Evolutionary conservation across 2,113 vertebrate species (phyloP).

Genomic region (Cryptomyrus ogoouensis): DNA sequence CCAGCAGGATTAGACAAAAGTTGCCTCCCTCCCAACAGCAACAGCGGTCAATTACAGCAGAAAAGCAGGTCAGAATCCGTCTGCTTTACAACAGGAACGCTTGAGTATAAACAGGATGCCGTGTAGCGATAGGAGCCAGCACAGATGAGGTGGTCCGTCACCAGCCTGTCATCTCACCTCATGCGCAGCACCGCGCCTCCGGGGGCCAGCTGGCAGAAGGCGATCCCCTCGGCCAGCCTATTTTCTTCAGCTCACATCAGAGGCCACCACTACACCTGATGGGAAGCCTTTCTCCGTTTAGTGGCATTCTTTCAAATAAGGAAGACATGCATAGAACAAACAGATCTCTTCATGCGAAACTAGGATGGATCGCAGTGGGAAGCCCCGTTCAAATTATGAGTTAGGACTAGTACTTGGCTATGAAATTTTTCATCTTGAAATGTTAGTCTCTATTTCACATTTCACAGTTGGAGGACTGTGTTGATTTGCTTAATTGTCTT

Average conservation of each 20-base stretch:
- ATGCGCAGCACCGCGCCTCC: neutral
- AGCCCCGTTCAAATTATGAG: neutral
- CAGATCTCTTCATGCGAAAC: neutral
- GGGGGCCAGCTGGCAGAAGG: neutral
- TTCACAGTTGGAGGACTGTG: neutral
- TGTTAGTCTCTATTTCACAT: neutral
- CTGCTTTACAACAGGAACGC: neutral
- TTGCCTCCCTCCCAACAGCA: neutral
- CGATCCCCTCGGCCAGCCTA: neutral
- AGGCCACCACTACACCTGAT: neutral
- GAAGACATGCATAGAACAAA: neutral
- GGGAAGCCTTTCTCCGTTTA: neutral
- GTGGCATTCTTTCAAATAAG: neutral
- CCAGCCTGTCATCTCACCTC: neutral
- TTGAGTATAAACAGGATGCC: neutral
- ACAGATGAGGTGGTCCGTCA: neutral
- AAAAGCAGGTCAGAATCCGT: neutral
- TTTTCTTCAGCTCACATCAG: neutral
- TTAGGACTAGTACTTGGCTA: neutral
- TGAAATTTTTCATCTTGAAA: neutral
- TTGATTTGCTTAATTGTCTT: neutral
- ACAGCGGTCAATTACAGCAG: neutral
- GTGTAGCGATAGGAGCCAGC: neutral
- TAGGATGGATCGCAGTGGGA: neutral
- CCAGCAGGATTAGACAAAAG: neutral